Evolutionary conservation across 2,888 invertebrate genomes (phyloP).

Genomic region (Sicus ferrugineus): DNA sequence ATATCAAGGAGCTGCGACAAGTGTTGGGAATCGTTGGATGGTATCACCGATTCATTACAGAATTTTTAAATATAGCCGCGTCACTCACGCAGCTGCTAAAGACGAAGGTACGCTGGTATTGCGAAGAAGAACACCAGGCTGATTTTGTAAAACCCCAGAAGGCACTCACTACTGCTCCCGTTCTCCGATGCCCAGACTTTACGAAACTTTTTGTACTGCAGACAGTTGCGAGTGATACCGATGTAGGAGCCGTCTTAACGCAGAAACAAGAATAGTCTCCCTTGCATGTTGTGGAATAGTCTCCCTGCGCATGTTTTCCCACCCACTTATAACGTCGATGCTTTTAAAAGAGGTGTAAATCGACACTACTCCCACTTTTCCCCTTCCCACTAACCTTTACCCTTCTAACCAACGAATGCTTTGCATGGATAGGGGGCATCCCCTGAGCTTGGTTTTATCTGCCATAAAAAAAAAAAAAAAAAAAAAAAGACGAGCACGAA

Average conservation of each 20-base stretch:
- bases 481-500: background rate
- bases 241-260: conserved; percentile 23
- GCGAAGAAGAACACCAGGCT: background rate
- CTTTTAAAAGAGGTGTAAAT: no score
- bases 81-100: background rate
- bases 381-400: no score
- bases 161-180: conserved; percentile 19
- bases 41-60: conserved; percentile 7
- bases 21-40: background rate
- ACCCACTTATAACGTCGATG: no score
- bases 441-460: no score
- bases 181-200: conserved; percentile 25
- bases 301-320: no score
- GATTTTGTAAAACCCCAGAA: conserved; percentile 10
- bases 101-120: background rate
- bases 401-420: no score
- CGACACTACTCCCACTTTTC: no score
- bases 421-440: no score
- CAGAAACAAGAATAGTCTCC: no score
- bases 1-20: background rate
- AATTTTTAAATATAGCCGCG: background rate
- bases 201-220: conserved; percentile 26
- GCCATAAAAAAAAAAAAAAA: no score
- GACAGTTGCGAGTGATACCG: conserved; percentile 29
- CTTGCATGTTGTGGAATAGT: no score